Conservation (phyloP, 2,113 vertebrate genomes). For the Thomomys bottae region DNA sequence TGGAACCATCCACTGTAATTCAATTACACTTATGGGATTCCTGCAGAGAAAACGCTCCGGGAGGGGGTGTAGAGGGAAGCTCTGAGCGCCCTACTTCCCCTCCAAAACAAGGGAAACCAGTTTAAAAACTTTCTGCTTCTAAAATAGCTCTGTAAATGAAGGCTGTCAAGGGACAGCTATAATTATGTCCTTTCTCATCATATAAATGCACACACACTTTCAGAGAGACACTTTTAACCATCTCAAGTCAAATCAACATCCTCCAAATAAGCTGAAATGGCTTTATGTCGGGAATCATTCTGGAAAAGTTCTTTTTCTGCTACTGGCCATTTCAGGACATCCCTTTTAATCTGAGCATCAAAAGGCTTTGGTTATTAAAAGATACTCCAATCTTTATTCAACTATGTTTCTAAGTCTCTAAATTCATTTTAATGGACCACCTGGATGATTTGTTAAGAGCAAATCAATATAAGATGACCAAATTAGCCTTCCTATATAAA, state of each 20-base stretch:
- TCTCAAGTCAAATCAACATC: constrained; percentile 66
- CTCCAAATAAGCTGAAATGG: constrained; percentile 47
- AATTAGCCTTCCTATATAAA: not conserved
- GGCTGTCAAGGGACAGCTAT: constrained; percentile 70
- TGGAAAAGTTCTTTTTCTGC: not conserved
- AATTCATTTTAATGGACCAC: not conserved
- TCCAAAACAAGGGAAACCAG: constrained; percentile 71
- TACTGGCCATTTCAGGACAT: constrained; percentile 48
- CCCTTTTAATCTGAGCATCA: constrained; percentile 39
- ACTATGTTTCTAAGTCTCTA: not conserved
- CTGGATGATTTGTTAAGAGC: not conserved
- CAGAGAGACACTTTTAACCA: constrained; percentile 38
- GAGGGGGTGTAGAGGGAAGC: constrained; percentile 30
- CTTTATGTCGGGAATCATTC: constrained; percentile 17
- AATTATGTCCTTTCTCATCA: constrained; percentile 78
- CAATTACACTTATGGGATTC: constrained; percentile 81
- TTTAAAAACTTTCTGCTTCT: constrained; percentile 78
- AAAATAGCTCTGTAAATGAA: constrained; percentile 80
- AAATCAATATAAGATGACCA: not conserved
- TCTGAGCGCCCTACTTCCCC: constrained; percentile 52
- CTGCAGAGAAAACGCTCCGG: constrained; percentile 58
- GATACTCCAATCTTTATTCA: not conserved
- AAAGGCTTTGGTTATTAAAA: constrained; percentile 35
- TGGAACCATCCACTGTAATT: constrained; percentile 74
- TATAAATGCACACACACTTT: constrained; percentile 43